Base-by-base conservation (phyloP, 2,888 invertebrate genomes). In the Lamellibrachia satsuma region DNA sequence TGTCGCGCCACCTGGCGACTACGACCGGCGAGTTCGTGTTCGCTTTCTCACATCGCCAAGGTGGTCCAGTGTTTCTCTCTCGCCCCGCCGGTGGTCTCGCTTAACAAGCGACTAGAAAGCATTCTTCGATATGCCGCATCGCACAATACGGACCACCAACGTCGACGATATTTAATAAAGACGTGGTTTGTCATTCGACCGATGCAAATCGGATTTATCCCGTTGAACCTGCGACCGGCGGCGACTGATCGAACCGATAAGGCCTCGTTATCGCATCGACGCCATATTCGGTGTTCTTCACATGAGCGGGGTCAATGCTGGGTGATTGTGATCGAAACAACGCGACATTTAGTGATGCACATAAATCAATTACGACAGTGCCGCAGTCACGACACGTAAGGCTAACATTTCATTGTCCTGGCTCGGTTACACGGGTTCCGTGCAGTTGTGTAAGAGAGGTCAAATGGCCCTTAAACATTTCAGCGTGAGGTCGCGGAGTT, bases 131-230 rank as follows among this genome's bases (percentile, higher is more conserved):
- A 75, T 75, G 75, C 75, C 75, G 75, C 75, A 22, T 75, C 75
- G 15, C 75, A 75, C 75, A 75, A 75, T 75, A 22, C 75, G 75
- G 75, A 75, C 75, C 75, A 75, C 75, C 75, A 11, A 75, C 75
- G 75, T 75, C 75, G 75, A 75, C 75, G 75, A 75, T 75, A 75
- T 75, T 75, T 75, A 75, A 75, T 75, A 75, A 75, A 75, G 75
- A 75, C 75, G 75, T 75, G 75, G 75, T 75, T 75, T 75, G 75
- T 75, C 75, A 75, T 75, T 75, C 75, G 75, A 75, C 75, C 75
- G 75, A n/a, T 75, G 75, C 75, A 75, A 75, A 75, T 75, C 75
- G 75, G 75, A 75, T 75, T 75, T 75, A 75, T 75, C 75, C 75
- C 75, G 75, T 75, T 75, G 75, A 75, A 75, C 75, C 75, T 22